A percentile compares a stretch with the other conserved stretches of the same genome.
Evolutionary conservation across 2,113 vertebrate genomes (phyloP).

Genomic region (Phasianus colchicus): DNA sequence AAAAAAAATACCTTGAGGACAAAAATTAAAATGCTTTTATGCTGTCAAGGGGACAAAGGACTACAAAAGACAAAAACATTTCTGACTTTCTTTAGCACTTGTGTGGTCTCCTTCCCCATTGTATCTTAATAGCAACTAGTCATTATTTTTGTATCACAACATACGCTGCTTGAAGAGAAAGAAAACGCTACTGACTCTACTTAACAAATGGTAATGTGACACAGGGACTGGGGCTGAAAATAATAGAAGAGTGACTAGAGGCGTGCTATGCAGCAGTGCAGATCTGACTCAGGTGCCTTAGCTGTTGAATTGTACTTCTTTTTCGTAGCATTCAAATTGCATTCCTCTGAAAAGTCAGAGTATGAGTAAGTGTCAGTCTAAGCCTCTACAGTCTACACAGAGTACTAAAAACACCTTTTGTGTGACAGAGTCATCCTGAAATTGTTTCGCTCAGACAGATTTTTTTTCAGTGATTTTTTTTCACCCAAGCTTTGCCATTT

Average conservation of each 20-base stretch:
- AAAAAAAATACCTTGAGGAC: neutral
- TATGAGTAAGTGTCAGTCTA: neutral
- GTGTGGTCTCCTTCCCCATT: neutral
- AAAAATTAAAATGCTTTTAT: conserved; percentile 17
- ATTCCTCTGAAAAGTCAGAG: neutral
- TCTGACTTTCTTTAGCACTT: neutral
- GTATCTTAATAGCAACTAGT: neutral
- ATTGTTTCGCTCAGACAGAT: neutral
- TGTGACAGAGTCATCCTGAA: neutral
- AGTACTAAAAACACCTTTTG: neutral
- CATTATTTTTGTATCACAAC: neutral
- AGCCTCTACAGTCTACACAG: neutral
- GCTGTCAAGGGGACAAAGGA: neutral
- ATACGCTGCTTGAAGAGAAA: neutral
- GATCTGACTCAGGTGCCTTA: neutral
- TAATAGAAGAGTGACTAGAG: neutral
- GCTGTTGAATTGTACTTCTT: neutral
- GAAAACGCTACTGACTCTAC: neutral
- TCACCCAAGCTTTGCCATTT: neutral
- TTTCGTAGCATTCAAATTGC: neutral
- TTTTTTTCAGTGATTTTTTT: neutral
- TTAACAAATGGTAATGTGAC: neutral
- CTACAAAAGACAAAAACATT: neutral
- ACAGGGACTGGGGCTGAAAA: neutral
- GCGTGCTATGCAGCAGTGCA: neutral